Conservation (phyloP, 2,888 invertebrate species). For the Hirtodrosophila cameraria region DNA sequence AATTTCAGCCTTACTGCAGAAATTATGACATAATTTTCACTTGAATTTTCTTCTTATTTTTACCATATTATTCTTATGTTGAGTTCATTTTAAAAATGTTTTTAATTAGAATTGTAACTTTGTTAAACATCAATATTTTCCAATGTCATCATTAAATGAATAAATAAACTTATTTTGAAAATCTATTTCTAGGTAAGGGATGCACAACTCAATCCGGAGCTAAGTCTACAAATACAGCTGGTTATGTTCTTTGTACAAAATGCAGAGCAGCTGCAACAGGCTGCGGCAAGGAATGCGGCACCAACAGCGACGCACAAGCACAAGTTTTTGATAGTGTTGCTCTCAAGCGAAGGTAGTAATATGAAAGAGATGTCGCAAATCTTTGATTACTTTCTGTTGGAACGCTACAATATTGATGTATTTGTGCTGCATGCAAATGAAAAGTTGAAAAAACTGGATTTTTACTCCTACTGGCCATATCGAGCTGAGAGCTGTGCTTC, state of each 20-base stretch:
- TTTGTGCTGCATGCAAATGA: slow-evolving; percentile 30
- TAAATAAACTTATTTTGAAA: too few relatives aligned
- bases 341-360: slow-evolving; percentile 1
- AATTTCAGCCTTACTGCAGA: too few relatives aligned
- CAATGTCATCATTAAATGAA: too few relatives aligned
- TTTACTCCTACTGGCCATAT: slow-evolving; percentile 51
- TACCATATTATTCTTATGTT: too few relatives aligned
- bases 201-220: neutral
- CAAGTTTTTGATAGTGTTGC: slow-evolving; percentile 34
- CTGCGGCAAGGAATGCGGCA: neutral
- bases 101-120: too few relatives aligned
- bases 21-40: too few relatives aligned
- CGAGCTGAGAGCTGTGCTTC: slow-evolving; percentile 24
- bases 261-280: slow-evolving; percentile 13
- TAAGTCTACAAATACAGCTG: slow-evolving; percentile 1
- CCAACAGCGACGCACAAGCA: slow-evolving; percentile 6
- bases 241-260: slow-evolving; percentile 48
- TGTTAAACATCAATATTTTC: too few relatives aligned
- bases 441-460: neutral
- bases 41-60: too few relatives aligned
- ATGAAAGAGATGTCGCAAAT: slow-evolving; percentile 37
- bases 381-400: slow-evolving; percentile 46
- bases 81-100: too few relatives aligned
- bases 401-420: slow-evolving; percentile 50
- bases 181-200: too few relatives aligned